Base-by-base conservation (phyloP, 2,113 vertebrate species). In the Arvicanthis niloticus region DNA sequence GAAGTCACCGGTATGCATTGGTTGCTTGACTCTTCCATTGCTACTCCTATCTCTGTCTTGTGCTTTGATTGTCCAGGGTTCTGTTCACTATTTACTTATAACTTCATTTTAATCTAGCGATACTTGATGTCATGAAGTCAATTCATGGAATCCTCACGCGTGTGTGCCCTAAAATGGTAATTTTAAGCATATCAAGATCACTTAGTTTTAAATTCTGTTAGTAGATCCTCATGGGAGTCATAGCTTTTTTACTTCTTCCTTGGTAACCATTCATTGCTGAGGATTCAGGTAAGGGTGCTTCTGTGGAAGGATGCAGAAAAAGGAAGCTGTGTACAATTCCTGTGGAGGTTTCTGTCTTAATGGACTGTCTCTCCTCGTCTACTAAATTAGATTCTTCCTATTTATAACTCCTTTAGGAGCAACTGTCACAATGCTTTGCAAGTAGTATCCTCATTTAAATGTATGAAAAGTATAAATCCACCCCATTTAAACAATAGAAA, bases 401-500 rank as follows among this genome's bases (percentile, higher is more conserved):
- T 82, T 91, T 91, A 70, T 76, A 22, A 78, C 34, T 91, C 91
- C 42, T 26, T 19, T 16, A 58, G n/a, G 34, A 45, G 40, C n/a
- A 92, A 53, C 40, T 60, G 29, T 82, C 65, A 40, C n/a, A 82
- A 31, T 37, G 21, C 7, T 94, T 91, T 84, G 1, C 51, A 94
- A 89, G 81, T 73, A 78, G 12, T 17, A 45, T 93, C 34, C 19
- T 89, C 15, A 84, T 87, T 89, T 86, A 73, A 88, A 51, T 88
- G 45, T 77, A 85, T 67, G n/a, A 62, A 91, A 96, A 40, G 73
- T 78, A 84, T 86, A 75, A 95, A 51, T 82, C 19, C n/a, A 22
- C 15, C 31, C n/a, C 48, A 29, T 65, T 85, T 70, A 53, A 93
- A 68, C 53, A 91, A 82, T 60, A 19, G 24, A 19, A 26, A 76